A percentile compares a stretch with the other conserved stretches of the same genome.
These are phyloP conservation scores for Ophion obscuratus DNA, from an alignment of 2,888 invertebrate genomes.

Conservation along the genomic window DNA sequence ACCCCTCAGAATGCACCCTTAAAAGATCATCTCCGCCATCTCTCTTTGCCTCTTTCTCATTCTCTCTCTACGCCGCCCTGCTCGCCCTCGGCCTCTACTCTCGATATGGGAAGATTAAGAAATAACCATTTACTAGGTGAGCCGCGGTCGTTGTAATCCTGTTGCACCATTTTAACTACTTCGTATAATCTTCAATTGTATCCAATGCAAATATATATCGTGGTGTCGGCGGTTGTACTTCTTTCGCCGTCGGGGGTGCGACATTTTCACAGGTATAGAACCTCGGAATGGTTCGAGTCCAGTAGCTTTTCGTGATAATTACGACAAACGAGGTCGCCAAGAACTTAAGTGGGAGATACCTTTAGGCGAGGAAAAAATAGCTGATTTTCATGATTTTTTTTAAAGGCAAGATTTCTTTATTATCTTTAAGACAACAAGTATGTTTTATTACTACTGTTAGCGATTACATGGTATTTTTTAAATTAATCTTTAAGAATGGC, in stretches of 20 bases:
- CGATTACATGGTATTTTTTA: too few relatives aligned
- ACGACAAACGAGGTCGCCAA: constrained; percentile 74
- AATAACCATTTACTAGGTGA: background rate
- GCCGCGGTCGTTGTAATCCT: constrained; percentile 16
- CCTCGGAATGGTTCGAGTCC: constrained; percentile 18
- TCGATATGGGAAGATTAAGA: constrained; percentile 43
- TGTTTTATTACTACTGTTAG: too few relatives aligned
- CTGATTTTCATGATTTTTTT: too few relatives aligned
- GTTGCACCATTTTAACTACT: constrained; percentile 42
- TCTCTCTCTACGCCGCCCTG: too few relatives aligned
- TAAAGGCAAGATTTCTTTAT: too few relatives aligned
- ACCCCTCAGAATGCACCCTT: too few relatives aligned
- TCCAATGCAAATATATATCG: background rate
- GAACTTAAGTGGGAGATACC: background rate
- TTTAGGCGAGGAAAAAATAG: too few relatives aligned
- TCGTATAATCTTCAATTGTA: constrained; percentile 24
- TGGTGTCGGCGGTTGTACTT: too few relatives aligned
- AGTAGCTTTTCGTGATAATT: constrained; percentile 69
- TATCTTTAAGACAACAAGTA: too few relatives aligned
- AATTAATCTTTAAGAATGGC: too few relatives aligned
- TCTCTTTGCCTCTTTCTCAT: too few relatives aligned
- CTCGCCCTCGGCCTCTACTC: background rate
- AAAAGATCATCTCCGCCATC: too few relatives aligned
- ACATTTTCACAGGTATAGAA: constrained; percentile 47
- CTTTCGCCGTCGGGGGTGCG: constrained; percentile 1